Base-by-base conservation (phyloP, 2,797 vertebrate species). In the Bryconaethiops microstoma region DNA sequence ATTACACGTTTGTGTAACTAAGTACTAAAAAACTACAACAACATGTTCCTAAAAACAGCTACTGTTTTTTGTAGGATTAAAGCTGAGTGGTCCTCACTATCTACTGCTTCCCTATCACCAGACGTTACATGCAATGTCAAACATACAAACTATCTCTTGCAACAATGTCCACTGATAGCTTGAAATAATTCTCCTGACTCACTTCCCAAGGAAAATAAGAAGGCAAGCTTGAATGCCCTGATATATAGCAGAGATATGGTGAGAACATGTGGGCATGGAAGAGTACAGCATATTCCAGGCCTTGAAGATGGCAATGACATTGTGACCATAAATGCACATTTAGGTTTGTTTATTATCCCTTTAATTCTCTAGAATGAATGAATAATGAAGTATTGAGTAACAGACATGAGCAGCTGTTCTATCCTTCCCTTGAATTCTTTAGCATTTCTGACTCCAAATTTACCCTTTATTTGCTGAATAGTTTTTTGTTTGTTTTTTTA, bases 151-250 rank as follows among this genome's bases (percentile, higher is more conserved):
- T 79, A 71, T 84, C 79, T 85, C 35, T 67, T 29, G 25, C 50
- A 74, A 19, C 39, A 73, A 12, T 65, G 42, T 57, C 50, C 16
- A 45, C 29, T 80, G 79, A 69, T 77, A 80, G 74, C 81, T 78
- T 23, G n/a, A 78, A 77, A 84, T 82, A 82, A 68, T 67, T 77
- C 19, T 60, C 39, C 77, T 62, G 77, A 84, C 74, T 87, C 65
- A 78, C 74, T 86, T 88, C 80, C 76, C 54, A 57, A 78, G 69
- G 50, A 82, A 81, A 83, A 81, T 29, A 82, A 78, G 71, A 50
- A 77, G 60, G 76, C 65, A 74, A 63, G 50, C 62, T 54, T 21
- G 52, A 50, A 83, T 72, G 63, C 4, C 25, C 42, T 74, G 79
- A 68, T 45, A 74, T 77, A 78, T 62, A 80, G 62, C 65, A 67